Conservation (phyloP, 2,888 invertebrate genomes). For the Piscicola geometra region DNA sequence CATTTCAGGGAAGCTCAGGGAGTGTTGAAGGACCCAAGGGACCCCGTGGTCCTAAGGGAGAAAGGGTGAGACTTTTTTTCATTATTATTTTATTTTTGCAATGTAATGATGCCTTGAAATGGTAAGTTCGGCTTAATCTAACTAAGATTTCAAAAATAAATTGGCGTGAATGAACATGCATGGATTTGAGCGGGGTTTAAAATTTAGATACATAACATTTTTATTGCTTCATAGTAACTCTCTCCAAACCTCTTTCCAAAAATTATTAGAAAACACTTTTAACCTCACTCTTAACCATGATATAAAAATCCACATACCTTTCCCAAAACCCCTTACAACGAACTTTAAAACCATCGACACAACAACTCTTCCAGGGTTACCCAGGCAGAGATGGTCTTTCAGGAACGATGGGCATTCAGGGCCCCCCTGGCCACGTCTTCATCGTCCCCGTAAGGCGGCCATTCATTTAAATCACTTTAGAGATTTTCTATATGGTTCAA, state of each 20-base stretch:
- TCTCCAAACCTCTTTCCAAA: too few species aligned
- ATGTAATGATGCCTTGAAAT: background rate
- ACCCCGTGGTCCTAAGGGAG: constrained; percentile 62
- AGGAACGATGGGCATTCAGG: constrained; percentile 70
- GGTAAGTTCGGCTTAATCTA: too few species aligned
- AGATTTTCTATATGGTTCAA: too few species aligned
- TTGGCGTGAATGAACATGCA: too few species aligned
- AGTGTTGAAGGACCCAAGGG: constrained; percentile 53
- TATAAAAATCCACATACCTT: too few species aligned
- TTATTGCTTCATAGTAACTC: too few species aligned
- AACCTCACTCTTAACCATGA: too few species aligned
- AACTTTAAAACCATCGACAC: background rate
- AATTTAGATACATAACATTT: too few species aligned
- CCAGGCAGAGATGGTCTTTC: constrained; percentile 71
- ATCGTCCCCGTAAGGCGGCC: constrained; percentile 71
- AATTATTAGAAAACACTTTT: too few species aligned
- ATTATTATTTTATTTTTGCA: background rate
- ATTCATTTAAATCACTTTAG: background rate
- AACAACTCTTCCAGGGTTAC: constrained; percentile 58
- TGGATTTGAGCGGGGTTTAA: too few species aligned
- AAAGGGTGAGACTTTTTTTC: constrained; percentile 23
- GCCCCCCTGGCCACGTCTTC: constrained; percentile 82
- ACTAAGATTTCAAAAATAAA: too few species aligned
- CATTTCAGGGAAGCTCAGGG: background rate
- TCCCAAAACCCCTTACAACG: too few species aligned